Evolutionary conservation across 2,797 vertebrate species (phyloP).

Genomic region (Girardinus metallicus): DNA sequence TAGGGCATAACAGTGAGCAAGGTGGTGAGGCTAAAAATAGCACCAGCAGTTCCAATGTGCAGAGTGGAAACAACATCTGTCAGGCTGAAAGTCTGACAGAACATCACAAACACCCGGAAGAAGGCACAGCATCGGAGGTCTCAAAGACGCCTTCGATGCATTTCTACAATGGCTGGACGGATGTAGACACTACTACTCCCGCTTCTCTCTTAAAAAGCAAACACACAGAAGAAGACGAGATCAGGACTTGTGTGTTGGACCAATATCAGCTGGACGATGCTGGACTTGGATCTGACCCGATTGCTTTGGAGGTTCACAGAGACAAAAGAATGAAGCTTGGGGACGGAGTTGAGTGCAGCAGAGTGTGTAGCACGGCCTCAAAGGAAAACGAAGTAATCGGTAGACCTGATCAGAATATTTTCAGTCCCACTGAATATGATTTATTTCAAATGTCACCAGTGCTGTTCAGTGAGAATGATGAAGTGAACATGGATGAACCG

Average conservation of each 20-base stretch:
- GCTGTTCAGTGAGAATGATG: not conserved
- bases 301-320: not conserved
- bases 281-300: constrained; percentile 1
- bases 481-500: constrained; percentile 6
- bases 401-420: not conserved
- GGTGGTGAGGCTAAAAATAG: constrained; percentile 10
- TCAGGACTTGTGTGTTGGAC: constrained; percentile 22
- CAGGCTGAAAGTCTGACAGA: constrained; percentile 19
- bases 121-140: not conserved
- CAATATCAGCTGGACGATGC: not conserved
- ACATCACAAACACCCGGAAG: constrained; percentile 7
- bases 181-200: constrained; percentile 45
- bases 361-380: not conserved
- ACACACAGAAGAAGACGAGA: constrained; percentile 16
- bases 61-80: constrained; percentile 12
- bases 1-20: constrained; percentile 20
- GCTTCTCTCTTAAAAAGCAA: constrained; percentile 56
- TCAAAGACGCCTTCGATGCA: constrained; percentile 14
- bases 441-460: constrained; percentile 5
- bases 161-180: constrained; percentile 5
- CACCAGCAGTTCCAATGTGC: constrained; percentile 8
- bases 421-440: not conserved
- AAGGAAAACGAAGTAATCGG: not conserved
- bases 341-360: not conserved
- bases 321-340: constrained; percentile 46